A percentile compares a stretch with the other conserved stretches of the same genome.
phyloP scores from a whole-genome alignment of 2,113 vertebrate species.

The Ceyx margarethae region DNA sequence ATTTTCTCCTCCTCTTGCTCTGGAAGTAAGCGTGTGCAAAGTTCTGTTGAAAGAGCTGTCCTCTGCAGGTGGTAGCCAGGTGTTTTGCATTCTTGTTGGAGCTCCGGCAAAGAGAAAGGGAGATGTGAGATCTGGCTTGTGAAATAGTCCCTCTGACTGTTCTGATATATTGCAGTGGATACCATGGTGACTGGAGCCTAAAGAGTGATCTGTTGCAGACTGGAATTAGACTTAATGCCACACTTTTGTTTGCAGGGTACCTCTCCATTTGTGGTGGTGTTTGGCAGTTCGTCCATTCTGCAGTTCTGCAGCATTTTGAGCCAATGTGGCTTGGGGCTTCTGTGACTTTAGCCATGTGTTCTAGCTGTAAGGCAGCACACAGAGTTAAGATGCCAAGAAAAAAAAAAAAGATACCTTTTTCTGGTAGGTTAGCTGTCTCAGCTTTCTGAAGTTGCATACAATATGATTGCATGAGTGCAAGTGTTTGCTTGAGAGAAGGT shows the following conservation, averaged over 20 bases:
- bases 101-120: background rate
- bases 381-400: background rate
- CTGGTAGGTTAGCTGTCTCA: background rate
- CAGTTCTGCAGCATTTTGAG: background rate
- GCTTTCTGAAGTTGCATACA: background rate
- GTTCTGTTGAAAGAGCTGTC: background rate
- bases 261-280: fast-evolving
- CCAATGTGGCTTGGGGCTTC: background rate
- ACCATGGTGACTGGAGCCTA: background rate
- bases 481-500: background rate
- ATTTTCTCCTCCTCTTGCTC: fast-evolving
- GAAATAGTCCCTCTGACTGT: background rate
- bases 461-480: background rate
- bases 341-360: fast-evolving
- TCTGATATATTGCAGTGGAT: fast-evolving
- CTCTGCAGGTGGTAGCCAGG: background rate
- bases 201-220: background rate
- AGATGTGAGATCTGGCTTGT: background rate
- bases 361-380: background rate
- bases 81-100: background rate
- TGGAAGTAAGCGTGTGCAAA: background rate
- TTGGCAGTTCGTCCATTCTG: background rate
- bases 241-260: background rate
- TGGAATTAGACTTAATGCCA: background rate
- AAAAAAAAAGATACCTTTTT: background rate